Percentiles rank a stretch among this genome's conserved stretches.
phyloP scores from a whole-genome alignment of 2,797 vertebrate species.

The Pipistrellus pipistrellus region DNA sequence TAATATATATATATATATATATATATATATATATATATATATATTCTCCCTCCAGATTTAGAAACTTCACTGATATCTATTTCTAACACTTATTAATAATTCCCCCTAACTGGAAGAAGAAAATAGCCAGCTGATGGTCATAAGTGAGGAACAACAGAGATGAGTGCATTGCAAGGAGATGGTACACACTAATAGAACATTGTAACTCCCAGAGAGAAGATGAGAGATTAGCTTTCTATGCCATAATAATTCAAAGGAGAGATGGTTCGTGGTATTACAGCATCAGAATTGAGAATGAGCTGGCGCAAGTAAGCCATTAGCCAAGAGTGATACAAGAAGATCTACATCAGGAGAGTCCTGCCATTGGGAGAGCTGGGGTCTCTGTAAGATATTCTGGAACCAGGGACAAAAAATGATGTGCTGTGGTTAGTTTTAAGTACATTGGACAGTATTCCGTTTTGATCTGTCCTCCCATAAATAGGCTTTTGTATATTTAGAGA shows the following conservation, averaged over 20 bases:
- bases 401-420: neutral
- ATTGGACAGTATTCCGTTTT: neutral
- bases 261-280: neutral
- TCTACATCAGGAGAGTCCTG: neutral
- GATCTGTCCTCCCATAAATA: neutral
- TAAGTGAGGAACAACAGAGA: neutral
- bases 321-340: neutral
- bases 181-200: neutral
- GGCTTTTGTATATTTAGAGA: neutral
- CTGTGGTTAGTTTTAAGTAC: neutral
- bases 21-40: no score
- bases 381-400: neutral
- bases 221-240: neutral
- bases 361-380: accelerated
- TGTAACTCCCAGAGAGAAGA: neutral
- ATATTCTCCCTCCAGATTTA: neutral
- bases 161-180: neutral
- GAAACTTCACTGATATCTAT: neutral
- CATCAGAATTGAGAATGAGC: neutral
- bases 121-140: neutral
- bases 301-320: neutral
- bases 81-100: neutral
- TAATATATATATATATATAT: no score
- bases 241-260: neutral
- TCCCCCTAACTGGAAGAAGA: neutral